Conservation (phyloP, 2,888 invertebrate genomes). For the Oasisia sp. region DNA sequence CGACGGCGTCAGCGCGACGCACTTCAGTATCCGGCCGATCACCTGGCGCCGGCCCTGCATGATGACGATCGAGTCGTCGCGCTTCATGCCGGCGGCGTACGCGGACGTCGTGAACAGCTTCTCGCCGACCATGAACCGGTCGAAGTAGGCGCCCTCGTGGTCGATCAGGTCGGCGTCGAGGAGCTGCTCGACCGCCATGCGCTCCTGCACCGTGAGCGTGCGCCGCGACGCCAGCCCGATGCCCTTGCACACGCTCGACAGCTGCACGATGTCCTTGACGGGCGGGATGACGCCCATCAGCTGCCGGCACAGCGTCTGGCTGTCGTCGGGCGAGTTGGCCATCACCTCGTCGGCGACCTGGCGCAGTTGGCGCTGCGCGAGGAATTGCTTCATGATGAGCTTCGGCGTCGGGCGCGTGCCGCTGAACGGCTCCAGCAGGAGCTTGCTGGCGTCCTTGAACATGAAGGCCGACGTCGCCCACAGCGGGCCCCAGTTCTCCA, state of each 20-base stretch:
- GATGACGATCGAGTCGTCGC: slow-evolving; percentile 6
- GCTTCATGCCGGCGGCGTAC: background rate
- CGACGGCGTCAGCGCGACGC: slow-evolving; percentile 21
- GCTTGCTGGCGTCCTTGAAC: slow-evolving; percentile 21
- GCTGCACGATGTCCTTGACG: background rate
- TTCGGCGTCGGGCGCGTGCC: slow-evolving; percentile 18
- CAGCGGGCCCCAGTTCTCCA: slow-evolving; percentile 25
- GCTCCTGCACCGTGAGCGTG: slow-evolving; percentile 23
- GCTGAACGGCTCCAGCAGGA: slow-evolving; percentile 19
- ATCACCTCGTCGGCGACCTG: slow-evolving; percentile 24
- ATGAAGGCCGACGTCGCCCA: slow-evolving; percentile 25
- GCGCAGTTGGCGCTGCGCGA: slow-evolving; percentile 21
- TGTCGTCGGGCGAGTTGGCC: slow-evolving; percentile 3
- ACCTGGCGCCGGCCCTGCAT: background rate
- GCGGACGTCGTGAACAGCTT: background rate
- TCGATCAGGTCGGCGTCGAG: slow-evolving; percentile 9
- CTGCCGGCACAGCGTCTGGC: background rate
- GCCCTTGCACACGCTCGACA: slow-evolving; percentile 21
- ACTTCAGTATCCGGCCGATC: slow-evolving; percentile 14
- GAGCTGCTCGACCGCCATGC: slow-evolving; percentile 23
- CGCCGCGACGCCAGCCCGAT: slow-evolving; percentile 14
- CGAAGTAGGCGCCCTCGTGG: slow-evolving; percentile 14
- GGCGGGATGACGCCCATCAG: slow-evolving; percentile 21
- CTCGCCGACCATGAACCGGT: background rate
- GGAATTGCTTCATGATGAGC: slow-evolving; percentile 23